Evolutionary conservation across 2,113 vertebrate species (phyloP).

Genomic region (Machaerirhynchus nigripectus): DNA sequence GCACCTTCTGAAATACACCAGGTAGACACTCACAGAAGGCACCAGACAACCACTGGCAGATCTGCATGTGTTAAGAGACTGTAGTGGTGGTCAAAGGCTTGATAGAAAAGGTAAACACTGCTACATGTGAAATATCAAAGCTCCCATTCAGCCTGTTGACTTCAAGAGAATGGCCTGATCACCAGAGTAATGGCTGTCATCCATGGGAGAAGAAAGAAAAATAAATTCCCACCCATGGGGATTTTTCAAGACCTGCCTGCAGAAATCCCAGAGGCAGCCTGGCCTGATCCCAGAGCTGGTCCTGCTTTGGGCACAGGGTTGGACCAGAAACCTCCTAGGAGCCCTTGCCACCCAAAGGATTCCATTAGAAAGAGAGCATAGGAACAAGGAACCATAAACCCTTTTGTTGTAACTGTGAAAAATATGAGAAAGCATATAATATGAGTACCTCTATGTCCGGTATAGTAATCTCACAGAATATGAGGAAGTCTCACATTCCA

Average conservation of each 20-base stretch:
- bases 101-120: neutral
- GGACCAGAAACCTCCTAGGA: neutral
- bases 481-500: neutral
- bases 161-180: neutral
- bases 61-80: neutral
- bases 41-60: neutral
- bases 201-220: neutral
- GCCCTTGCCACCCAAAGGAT: neutral
- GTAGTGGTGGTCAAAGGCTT: neutral
- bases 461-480: neutral
- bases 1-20: neutral
- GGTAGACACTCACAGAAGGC: neutral
- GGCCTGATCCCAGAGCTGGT: neutral
- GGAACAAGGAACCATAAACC: neutral
- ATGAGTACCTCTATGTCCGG: neutral
- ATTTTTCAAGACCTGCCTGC: neutral
- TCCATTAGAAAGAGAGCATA: neutral
- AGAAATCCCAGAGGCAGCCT: neutral
- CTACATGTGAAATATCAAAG: neutral
- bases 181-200: neutral
- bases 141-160: neutral
- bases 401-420: neutral
- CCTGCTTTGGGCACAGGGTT: neutral
- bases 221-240: neutral
- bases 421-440: neutral